Percentiles rank a stretch among this genome's conserved stretches.
Evolutionary conservation across 2,113 vertebrate genomes (phyloP).

Genomic region (Proteles cristata): DNA sequence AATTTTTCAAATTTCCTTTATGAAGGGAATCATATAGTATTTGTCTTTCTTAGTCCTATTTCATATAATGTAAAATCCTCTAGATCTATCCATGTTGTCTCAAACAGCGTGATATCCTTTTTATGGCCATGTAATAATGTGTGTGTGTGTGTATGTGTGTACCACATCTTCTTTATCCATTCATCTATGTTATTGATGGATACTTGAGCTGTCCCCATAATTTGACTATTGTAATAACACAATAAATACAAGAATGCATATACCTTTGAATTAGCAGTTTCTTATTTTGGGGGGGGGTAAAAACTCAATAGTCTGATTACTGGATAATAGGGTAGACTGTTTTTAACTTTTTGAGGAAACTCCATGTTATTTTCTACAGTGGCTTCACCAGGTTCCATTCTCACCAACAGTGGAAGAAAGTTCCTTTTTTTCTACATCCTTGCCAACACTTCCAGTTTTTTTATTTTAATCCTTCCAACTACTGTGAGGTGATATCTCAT

Average conservation of each 20-base stretch:
- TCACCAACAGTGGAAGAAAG: not conserved
- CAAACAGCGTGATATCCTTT: not conserved
- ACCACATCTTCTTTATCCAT: not conserved
- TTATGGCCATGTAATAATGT: not conserved
- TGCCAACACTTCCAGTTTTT: not conserved
- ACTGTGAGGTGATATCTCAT: not conserved
- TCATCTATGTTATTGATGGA: not conserved
- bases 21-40: not conserved
- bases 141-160: no score
- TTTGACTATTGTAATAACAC: not conserved
- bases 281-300: not conserved
- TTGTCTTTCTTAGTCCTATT: not conserved
- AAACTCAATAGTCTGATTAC: not conserved
- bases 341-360: not conserved
- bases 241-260: not conserved
- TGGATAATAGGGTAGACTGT: not conserved
- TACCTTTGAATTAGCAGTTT: not conserved
- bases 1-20: not conserved
- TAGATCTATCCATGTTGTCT: not conserved
- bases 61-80: not conserved
- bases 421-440: not conserved
- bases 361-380: not conserved
- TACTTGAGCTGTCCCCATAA: not conserved
- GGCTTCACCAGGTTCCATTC: not conserved
- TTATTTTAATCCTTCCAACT: not conserved